These are phyloP conservation scores for Acrossocheilus fasciatus DNA, from an alignment of 2,797 vertebrate genomes.

Conservation along the genomic window DNA sequence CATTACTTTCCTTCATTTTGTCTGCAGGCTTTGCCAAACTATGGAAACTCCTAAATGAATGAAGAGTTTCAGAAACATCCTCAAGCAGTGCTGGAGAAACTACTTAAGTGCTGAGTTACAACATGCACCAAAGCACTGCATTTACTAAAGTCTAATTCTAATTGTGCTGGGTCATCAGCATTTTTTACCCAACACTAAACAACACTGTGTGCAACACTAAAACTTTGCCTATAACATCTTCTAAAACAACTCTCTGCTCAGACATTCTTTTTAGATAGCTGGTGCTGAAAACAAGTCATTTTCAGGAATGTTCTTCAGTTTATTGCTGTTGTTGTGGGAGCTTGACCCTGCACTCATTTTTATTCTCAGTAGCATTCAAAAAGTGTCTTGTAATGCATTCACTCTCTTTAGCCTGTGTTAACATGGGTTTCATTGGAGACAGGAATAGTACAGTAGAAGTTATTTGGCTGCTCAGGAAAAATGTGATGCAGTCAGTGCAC, in stretches of 20 bases:
- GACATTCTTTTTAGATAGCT: neutral
- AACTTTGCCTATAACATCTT: neutral
- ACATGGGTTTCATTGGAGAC: neutral
- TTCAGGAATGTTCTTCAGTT: neutral
- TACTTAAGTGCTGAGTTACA: neutral
- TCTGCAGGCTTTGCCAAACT: neutral
- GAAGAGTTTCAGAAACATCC: neutral
- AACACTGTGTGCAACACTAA: neutral
- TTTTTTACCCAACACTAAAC: too few relatives aligned
- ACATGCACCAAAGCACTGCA: neutral
- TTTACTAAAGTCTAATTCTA: neutral
- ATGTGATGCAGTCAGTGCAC: neutral
- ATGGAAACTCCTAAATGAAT: neutral
- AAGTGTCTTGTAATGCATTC: neutral
- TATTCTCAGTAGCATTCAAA: neutral
- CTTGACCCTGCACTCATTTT: neutral
- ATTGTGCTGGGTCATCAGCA: neutral
- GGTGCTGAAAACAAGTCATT: neutral
- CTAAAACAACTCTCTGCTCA: neutral
- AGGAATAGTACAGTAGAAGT: neutral
- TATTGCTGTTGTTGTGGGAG: neutral
- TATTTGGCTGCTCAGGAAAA: neutral
- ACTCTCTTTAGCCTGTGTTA: neutral
- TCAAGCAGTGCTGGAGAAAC: neutral
- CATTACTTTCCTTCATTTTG: neutral